phyloP scores from a whole-genome alignment of 2,797 vertebrate species.

The Darevskia mixta region DNA sequence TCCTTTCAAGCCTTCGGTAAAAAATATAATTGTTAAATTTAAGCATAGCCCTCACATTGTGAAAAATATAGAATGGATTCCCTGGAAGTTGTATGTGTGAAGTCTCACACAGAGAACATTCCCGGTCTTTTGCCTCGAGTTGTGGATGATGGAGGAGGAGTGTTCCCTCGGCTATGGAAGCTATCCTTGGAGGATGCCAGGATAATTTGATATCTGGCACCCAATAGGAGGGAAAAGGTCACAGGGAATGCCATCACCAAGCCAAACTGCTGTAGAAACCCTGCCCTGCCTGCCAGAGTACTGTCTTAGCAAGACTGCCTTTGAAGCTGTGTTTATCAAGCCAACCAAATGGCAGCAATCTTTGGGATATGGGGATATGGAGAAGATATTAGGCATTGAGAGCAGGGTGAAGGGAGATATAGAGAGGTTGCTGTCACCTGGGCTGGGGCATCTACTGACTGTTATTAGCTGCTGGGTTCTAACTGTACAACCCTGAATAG shows the following conservation, averaged over 20 bases:
- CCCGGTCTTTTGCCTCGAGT: background rate
- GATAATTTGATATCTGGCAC: background rate
- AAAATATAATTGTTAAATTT: background rate
- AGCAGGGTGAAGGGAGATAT: background rate
- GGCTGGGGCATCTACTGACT: background rate
- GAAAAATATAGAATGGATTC: background rate
- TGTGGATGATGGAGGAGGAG: background rate
- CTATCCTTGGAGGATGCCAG: background rate
- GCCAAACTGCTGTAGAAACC: background rate
- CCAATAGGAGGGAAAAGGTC: constrained; percentile 25
- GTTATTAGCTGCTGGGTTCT: background rate
- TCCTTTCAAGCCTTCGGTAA: background rate
- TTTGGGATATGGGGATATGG: background rate
- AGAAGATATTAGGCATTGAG: background rate
- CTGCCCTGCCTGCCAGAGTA: background rate
- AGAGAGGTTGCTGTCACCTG: background rate
- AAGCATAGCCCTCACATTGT: background rate
- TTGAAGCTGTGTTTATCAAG: background rate
- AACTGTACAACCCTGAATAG: background rate
- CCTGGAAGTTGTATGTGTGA: background rate
- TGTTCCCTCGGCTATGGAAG: background rate
- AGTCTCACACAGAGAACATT: background rate
- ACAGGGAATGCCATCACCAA: background rate
- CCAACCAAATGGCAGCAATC: background rate
- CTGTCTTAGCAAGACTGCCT: constrained; percentile 16